Percentiles rank a stretch among this genome's conserved stretches.
phyloP scores from a whole-genome alignment of 2,113 vertebrate species.

The Charina bottae region DNA sequence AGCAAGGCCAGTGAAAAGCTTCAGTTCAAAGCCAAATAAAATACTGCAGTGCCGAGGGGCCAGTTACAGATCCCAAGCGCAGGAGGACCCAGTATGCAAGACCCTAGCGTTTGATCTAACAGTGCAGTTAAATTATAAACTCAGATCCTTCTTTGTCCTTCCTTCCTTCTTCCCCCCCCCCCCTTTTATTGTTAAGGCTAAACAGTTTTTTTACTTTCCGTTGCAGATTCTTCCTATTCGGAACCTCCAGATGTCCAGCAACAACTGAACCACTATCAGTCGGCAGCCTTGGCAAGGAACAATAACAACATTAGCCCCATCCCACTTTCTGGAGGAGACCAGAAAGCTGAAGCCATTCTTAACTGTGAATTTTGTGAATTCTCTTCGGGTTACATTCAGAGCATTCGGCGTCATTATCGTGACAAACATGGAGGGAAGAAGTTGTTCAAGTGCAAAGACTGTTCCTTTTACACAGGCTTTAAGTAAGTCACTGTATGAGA shows the following conservation, averaged over 20 bases:
- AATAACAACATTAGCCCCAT: conserved; percentile 81
- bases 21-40: not conserved
- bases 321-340: conserved; percentile 71
- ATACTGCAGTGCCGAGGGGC: not conserved
- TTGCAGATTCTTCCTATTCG: conserved; percentile 85
- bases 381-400: conserved; percentile 98
- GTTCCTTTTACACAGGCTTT: conserved; percentile 97
- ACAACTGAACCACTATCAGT: conserved; percentile 94
- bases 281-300: conserved; percentile 85
- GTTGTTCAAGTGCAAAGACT: conserved; percentile 99
- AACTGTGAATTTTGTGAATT: conserved; percentile 99
- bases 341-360: conserved; percentile 82
- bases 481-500: conserved; percentile 81
- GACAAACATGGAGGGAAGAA: conserved; percentile 98
- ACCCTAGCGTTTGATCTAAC: not conserved
- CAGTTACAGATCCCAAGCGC: not conserved
- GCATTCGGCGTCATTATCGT: conserved; percentile 95
- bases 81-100: not conserved
- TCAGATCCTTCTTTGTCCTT: not conserved
- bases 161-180: not conserved
- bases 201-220: conserved; percentile 17
- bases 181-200: not conserved
- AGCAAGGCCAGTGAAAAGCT: not conserved
- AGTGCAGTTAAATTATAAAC: not conserved
- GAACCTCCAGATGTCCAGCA: conserved; percentile 93